Conservation (phyloP, 2,113 vertebrate genomes). For the Osmerus eperlanus region DNA sequence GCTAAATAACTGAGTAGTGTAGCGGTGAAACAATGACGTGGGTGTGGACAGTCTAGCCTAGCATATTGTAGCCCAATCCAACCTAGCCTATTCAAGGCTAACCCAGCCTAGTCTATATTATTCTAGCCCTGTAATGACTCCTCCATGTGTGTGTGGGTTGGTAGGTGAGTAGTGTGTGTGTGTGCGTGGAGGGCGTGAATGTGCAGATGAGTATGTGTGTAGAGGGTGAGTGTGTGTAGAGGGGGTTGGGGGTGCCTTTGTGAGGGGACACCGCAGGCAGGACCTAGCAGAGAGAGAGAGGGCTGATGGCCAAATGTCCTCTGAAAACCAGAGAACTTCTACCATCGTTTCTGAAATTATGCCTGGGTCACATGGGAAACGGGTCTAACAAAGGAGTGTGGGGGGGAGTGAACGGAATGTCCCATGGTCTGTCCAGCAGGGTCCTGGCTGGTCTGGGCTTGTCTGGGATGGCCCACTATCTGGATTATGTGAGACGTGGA, state of each 20-base stretch:
- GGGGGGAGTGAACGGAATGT: constrained; percentile 58
- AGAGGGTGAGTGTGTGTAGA: constrained; percentile 4
- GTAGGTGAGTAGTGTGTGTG: no score
- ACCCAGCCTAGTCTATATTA: constrained; percentile 28
- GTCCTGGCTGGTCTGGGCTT: constrained; percentile 64
- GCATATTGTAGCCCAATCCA: constrained; percentile 45
- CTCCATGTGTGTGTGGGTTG: constrained; percentile 13
- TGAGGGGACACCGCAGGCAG: constrained; percentile 21
- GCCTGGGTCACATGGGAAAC: no score
- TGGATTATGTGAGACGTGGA: no score
- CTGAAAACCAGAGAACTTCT: no score
- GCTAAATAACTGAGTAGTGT: constrained; percentile 72
- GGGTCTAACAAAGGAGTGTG: not conserved
- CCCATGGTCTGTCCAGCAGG: constrained; percentile 66
- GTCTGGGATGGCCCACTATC: constrained; percentile 49
- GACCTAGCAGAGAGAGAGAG: no score
- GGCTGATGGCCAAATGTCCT: no score
- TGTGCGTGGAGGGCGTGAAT: no score
- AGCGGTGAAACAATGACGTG: constrained; percentile 61
- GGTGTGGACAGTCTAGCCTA: constrained; percentile 62
- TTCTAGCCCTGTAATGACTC: no score
- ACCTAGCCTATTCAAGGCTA: constrained; percentile 47
- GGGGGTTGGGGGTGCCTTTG: not conserved
- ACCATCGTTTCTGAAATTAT: no score
- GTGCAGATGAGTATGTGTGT: not conserved